These are phyloP conservation scores for Nephrotoma guestfalica DNA, from an alignment of 2,888 invertebrate genomes.

Conservation along the genomic window DNA sequence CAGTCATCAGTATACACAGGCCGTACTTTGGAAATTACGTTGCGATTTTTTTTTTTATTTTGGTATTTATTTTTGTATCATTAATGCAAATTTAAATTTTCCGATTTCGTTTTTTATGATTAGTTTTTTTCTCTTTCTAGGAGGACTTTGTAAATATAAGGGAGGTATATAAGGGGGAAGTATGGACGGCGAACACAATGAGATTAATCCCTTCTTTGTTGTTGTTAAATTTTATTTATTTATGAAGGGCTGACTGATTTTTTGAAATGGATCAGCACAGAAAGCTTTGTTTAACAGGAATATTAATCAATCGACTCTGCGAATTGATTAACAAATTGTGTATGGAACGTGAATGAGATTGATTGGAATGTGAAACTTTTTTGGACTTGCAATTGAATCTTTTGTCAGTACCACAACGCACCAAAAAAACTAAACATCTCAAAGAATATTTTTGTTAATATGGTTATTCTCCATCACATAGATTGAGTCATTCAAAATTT, in stretches of 20 bases:
- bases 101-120: neutral
- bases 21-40: neutral
- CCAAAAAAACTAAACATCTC: neutral
- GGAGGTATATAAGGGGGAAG: neutral
- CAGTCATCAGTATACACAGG: neutral
- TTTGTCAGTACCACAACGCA: too few relatives aligned
- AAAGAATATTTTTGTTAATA: too few relatives aligned
- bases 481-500: neutral
- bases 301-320: neutral
- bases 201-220: neutral
- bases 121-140: neutral
- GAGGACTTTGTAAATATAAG: neutral
- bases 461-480: neutral
- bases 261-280: neutral
- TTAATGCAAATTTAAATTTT: neutral
- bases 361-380: neutral
- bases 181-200: neutral
- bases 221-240: neutral
- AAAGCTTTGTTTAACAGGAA: neutral
- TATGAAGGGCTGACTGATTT: neutral
- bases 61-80: neutral
- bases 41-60: neutral
- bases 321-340: neutral
- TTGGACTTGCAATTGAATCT: neutral
- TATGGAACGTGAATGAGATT: neutral